Base-by-base conservation (phyloP, 2,797 vertebrate genomes). In the Hephaestus fuliginosus region DNA sequence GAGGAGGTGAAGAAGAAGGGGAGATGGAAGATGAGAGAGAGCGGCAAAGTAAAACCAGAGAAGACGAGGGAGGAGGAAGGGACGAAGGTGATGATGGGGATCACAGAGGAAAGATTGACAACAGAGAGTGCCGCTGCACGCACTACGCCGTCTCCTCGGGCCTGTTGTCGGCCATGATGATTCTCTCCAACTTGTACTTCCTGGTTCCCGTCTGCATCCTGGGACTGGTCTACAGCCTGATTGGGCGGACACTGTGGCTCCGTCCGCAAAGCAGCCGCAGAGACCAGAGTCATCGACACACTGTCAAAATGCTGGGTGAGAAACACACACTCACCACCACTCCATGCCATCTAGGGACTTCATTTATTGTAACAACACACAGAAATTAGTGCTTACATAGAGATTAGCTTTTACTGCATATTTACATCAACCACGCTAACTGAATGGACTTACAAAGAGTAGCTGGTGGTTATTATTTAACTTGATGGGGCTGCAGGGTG, bases 121-220 rank as follows among this genome's bases (percentile, higher is more conserved):
- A 8, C 13, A 86, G 85, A 5, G 95, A 96, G 88, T 97, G 96
- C 64, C 95, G 92, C 65, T 94, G 88, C 63, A 94, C 94, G 0
- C 78, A 94, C n/a, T 92, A 90, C 4, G 94, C 95, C 0, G 86
- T 90, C 76, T 82, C 89, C 7, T 96, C 95, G 0, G 96, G 96
- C 0, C 94, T 97, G 41, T 56, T 96, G 49, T 85, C 92, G 0
- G 92, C 92, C 77, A 96, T 96, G 96, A 92, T 93, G 81, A 93
- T 96, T 87, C 90, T 97, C 30, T 97, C 95, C 44, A 96, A 96
- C 75, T 63, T 96, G n/a, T 96, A 96, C 88, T 97, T 96, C 91
- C 90, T 97, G 74, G 70, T 96, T 1, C 96, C 96, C 0, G 78
- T 96, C 63, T 89, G 93, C 36, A 89, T 96, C 68, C 86, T 97